Conservation (phyloP, 2,888 invertebrate genomes). For the Brachylomia viminalis region DNA sequence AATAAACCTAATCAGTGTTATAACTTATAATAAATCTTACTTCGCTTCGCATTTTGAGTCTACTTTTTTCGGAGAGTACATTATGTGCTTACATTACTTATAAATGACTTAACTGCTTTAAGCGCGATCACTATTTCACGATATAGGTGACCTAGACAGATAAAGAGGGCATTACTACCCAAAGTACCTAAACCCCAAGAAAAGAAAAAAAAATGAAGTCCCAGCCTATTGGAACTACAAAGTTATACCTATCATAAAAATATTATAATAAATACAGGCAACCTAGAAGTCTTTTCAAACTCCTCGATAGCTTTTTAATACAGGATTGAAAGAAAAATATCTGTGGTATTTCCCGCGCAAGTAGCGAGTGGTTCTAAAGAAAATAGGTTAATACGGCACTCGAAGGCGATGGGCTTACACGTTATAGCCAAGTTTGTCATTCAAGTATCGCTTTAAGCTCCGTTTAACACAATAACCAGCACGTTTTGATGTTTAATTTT, state of each 20-base stretch:
- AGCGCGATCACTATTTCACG: too few relatives aligned
- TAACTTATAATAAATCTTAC: neutral
- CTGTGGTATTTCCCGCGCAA: constrained; percentile 29
- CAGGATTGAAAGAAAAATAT: constrained; percentile 50
- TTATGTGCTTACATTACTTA: neutral
- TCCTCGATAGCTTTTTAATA: constrained; percentile 23
- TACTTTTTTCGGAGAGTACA: neutral
- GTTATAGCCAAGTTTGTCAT: constrained; percentile 64
- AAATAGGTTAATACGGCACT: constrained; percentile 63
- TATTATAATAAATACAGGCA: constrained; percentile 5
- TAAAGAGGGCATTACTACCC: neutral
- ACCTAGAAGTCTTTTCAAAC: constrained; percentile 23
- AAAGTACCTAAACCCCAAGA: neutral
- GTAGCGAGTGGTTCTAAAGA: constrained; percentile 35
- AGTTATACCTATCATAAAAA: neutral
- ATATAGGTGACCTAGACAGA: neutral
- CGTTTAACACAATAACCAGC: constrained; percentile 54
- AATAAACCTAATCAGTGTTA: neutral
- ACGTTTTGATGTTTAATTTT: constrained; percentile 53
- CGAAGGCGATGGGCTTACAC: constrained; percentile 58
- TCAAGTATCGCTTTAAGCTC: constrained; percentile 50
- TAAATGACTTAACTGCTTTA: neutral
- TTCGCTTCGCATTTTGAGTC: neutral
- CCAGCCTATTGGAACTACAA: neutral
- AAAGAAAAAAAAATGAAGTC: too few relatives aligned